Evolutionary conservation across 2,797 vertebrate genomes (phyloP), one percentile per base, ranked within the genome.

Genomic region (Rhynchotus rufescens): DNA sequence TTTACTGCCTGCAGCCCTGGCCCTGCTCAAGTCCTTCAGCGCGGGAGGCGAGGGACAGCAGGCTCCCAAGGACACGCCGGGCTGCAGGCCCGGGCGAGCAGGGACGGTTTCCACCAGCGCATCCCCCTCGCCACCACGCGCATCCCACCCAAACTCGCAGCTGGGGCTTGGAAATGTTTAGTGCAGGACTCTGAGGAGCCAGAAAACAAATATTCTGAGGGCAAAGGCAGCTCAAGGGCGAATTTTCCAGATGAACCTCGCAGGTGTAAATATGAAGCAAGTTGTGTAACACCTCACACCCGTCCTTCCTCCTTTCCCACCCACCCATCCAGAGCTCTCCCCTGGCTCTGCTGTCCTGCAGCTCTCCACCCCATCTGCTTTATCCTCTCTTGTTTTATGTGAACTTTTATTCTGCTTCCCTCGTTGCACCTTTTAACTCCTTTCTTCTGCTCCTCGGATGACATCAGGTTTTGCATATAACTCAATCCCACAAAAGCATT

Each of bases 31-130:
- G 85, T 66, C 91, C 90, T 89, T 87, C 85, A 76, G 23, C 49
- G n/a, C 88, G 62, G 57, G 68, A 0, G 1, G 52, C 3, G 34
- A 90, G 93, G 76, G 88, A 54, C 90, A 92, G 30, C 1, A 1
- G 32, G 20, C 64, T 62, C 40, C 40, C 69, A 74, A 60, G 86
- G 30, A 86, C 87, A 68, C 21, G 51, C 40, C 42, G 23, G 32
- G 51, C 47, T 89, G 38, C 42, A 10, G 44, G 64, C 45, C 56
- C 0, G 0, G 57, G 75, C 52, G 62, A 49, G 51, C 19, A 82
- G 66, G 45, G 34, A 52, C 40, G 8, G 3, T 0, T 0, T 36
- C 32, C 2, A 6, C 0, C 51, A 47, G 0, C 0, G 49, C 51
- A 28, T 54, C 15, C 51, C 6, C 59, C 57, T 36, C 34, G 26